A percentile compares a stretch with the other conserved stretches of the same genome.
Evolutionary conservation across 1,140 invertebrate species (phyloP).

Genomic region (Pogonomyrmex californicus): DNA sequence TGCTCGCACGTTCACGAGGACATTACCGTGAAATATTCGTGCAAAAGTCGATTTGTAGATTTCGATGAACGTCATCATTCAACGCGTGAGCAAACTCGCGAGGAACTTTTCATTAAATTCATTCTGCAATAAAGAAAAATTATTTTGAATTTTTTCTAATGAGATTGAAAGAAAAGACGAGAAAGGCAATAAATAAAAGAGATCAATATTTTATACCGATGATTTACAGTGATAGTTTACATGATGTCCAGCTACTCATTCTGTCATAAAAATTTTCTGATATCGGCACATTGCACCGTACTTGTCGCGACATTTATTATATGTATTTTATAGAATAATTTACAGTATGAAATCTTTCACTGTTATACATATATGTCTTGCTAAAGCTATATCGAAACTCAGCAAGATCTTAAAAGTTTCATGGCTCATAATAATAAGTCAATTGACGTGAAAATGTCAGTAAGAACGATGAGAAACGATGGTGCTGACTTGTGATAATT

Average conservation of each 20-base stretch:
- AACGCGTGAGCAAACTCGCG: neutral
- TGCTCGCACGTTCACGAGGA: constrained; percentile 49
- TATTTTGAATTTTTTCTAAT: neutral
- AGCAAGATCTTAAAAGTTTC: constrained; percentile 47
- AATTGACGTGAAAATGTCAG: constrained; percentile 9
- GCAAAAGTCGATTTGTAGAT: constrained; percentile 37
- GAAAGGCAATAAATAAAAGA: neutral
- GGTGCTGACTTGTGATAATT: constrained; percentile 12
- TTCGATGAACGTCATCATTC: constrained; percentile 29
- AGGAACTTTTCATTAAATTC: constrained; percentile 5
- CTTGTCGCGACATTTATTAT: constrained; percentile 29
- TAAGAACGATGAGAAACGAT: neutral
- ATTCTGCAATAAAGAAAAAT: neutral
- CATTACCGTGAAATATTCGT: constrained; percentile 54
- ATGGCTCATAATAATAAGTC: constrained; percentile 52
- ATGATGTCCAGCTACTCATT: neutral
- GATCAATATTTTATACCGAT: neutral
- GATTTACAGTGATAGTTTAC: neutral
- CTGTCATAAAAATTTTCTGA: constrained; percentile 24
- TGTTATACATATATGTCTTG: neutral
- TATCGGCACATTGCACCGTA: neutral
- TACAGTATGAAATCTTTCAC: neutral
- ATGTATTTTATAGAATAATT: neutral
- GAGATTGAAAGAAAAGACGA: neutral
- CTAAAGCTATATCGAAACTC: neutral